phyloP scores from a whole-genome alignment of 2,888 invertebrate genomes.

The Eumacrocentrus americanus region DNA sequence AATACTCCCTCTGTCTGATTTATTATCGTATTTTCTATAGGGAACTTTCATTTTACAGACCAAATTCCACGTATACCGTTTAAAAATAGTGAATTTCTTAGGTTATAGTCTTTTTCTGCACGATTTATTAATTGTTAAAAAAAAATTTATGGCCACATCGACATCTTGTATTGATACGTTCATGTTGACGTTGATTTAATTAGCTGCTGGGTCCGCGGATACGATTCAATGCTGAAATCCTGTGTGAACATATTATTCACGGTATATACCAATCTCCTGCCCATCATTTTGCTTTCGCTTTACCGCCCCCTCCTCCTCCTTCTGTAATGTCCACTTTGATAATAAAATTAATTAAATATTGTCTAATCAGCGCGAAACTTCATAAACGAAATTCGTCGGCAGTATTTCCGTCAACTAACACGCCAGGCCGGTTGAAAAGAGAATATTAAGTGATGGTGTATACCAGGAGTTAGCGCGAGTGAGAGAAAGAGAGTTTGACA shows the following conservation, averaged over 20 bases:
- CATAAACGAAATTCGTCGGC: constrained; percentile 2
- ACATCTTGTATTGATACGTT: background rate
- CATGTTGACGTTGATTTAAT: background rate
- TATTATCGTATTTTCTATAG: background rate
- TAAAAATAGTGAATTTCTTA: background rate
- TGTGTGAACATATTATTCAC: background rate
- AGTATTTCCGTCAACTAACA: background rate
- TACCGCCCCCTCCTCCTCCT: background rate
- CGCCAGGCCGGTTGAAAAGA: background rate
- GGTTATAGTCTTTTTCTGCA: background rate
- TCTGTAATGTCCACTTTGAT: constrained; percentile 23
- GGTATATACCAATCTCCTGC: background rate
- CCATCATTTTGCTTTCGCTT: constrained; percentile 4
- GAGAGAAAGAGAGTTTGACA: constrained; percentile 20
- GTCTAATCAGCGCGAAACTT: constrained; percentile 32
- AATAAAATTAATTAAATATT: constrained; percentile 39
- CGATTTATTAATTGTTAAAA: background rate
- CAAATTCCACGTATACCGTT: background rate
- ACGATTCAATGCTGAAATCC: background rate
- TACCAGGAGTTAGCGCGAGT: background rate
- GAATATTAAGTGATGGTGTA: background rate
- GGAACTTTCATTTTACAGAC: background rate
- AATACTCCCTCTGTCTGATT: background rate
- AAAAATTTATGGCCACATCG: background rate
- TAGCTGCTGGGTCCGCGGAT: background rate